These are phyloP conservation scores for Mus spretus DNA, from an alignment of 2,797 vertebrate genomes.

Conservation along the genomic window DNA sequence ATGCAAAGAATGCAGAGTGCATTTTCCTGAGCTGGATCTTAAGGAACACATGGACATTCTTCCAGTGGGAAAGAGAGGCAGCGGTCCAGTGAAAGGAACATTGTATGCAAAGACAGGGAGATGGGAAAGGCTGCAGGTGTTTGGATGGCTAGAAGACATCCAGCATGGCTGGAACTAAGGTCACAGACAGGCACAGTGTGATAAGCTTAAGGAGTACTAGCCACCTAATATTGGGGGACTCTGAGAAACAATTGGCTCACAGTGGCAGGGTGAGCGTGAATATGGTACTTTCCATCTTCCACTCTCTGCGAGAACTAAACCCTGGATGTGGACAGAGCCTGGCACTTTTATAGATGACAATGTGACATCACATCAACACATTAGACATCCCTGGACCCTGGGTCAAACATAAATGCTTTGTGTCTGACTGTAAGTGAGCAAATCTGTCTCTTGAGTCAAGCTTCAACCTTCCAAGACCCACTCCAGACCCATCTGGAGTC, in stretches of 20 bases:
- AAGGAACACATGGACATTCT: background rate
- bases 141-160: background rate
- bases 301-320: conserved; percentile 13
- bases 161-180: background rate
- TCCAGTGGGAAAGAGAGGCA: background rate
- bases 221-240: background rate
- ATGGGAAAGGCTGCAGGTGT: background rate
- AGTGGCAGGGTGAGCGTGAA: background rate
- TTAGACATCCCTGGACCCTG: background rate
- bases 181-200: background rate
- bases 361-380: background rate
- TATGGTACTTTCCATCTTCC: background rate
- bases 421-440: background rate
- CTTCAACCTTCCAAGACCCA: background rate
- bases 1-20: rapidly evolving
- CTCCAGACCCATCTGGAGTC: background rate
- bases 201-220: background rate
- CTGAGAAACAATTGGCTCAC: background rate
- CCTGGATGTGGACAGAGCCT: background rate
- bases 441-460: background rate
- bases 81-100: background rate
- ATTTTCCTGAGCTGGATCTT: background rate
- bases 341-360: background rate
- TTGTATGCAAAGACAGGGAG: background rate
- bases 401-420: background rate